These are phyloP conservation scores for Orchestes rusci DNA, from an alignment of 2,888 invertebrate genomes.

Conservation along the genomic window DNA sequence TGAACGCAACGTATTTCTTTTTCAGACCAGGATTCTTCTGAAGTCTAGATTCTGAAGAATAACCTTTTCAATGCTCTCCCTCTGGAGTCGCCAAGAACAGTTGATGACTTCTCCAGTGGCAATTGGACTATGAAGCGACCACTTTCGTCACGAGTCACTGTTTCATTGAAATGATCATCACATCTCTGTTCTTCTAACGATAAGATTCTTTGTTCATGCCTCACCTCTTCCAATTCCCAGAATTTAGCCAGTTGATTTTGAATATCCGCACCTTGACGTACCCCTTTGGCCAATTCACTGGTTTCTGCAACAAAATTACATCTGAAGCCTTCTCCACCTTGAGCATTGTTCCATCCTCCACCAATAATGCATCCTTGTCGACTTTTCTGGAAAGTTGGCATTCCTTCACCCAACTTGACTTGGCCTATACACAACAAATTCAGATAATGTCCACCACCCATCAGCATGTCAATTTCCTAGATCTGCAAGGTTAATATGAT, in stretches of 20 bases:
- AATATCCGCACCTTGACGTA: not conserved
- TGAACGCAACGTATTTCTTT: conserved; percentile 3
- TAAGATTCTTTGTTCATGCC: not conserved
- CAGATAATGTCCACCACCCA: conserved; percentile 14
- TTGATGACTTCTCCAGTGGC: not conserved
- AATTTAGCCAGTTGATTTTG: not conserved
- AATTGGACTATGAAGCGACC: conserved; percentile 6
- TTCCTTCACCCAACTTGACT: not conserved
- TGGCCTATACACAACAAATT: conserved; percentile 10
- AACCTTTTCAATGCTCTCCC: not conserved
- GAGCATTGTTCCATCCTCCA: not conserved
- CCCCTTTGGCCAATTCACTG: too few relatives aligned
- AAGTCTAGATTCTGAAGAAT: conserved; percentile 3
- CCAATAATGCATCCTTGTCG: conserved; percentile 7
- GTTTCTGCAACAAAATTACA: too few relatives aligned
- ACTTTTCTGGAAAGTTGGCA: conserved; percentile 5
- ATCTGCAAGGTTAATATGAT: conserved; percentile 9
- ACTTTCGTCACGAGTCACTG: not conserved
- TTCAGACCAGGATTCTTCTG: not conserved
- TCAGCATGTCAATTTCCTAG: conserved; percentile 13
- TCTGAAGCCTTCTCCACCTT: not conserved
- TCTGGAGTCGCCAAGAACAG: conserved; percentile 1
- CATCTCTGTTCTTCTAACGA: conserved; percentile 2
- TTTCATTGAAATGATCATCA: conserved; percentile 4
- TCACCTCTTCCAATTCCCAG: conserved; percentile 9